Evolutionary conservation across 2,797 vertebrate species (phyloP).

Genomic region (Hypotaenidia philippensis): DNA sequence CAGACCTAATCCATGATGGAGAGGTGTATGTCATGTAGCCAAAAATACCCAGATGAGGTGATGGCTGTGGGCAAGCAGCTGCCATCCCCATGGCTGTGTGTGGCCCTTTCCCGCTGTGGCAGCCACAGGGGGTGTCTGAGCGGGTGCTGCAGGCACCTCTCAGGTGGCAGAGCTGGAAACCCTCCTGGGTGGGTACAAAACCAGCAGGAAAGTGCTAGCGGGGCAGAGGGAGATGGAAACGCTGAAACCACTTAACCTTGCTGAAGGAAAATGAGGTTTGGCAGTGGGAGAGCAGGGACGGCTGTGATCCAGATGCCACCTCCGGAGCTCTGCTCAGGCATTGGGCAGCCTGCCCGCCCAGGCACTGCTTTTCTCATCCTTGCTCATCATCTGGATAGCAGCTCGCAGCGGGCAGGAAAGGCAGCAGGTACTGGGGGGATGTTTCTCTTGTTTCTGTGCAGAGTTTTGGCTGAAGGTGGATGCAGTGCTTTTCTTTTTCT

Average conservation of each 20-base stretch:
- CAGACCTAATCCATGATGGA: rapidly evolving
- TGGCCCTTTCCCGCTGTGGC: background rate
- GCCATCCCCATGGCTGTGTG: rapidly evolving
- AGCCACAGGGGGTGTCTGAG: background rate
- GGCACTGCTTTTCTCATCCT: background rate
- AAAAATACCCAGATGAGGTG: background rate
- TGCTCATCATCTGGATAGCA: background rate
- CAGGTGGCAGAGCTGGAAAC: background rate
- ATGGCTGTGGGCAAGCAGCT: rapidly evolving
- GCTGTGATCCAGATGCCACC: background rate
- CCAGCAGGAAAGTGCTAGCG: background rate
- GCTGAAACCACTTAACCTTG: background rate
- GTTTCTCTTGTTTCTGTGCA: rapidly evolving
- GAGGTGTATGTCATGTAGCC: background rate
- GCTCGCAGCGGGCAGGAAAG: background rate
- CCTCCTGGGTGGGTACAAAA: background rate
- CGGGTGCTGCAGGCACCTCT: background rate
- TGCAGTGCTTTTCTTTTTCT: background rate
- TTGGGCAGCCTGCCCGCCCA: background rate
- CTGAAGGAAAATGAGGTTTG: background rate
- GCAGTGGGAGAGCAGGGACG: background rate
- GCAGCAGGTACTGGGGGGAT: background rate
- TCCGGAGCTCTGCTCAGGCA: background rate
- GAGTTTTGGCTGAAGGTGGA: background rate
- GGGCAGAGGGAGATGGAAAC: background rate